Evolutionary conservation across 2,888 invertebrate genomes (phyloP).

Genomic region (Pemphredon lugubris): DNA sequence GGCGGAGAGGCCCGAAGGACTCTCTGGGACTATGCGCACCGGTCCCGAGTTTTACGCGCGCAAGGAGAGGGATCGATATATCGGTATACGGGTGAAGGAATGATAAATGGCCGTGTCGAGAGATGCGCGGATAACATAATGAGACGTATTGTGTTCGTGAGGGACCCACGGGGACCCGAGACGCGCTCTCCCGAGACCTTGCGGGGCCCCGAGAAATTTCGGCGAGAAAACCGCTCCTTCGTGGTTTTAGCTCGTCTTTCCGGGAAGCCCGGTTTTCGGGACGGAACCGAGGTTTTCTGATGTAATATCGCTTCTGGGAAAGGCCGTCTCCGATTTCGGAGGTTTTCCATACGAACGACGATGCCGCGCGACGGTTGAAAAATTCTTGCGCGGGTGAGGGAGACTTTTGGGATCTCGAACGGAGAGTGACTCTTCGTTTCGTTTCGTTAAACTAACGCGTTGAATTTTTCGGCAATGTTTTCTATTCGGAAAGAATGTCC

Average conservation of each 20-base stretch:
- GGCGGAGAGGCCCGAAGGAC: constrained; percentile 14
- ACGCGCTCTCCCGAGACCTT: constrained; percentile 51
- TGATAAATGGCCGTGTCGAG: constrained; percentile 75
- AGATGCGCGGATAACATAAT: constrained; percentile 79
- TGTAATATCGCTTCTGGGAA: constrained; percentile 13
- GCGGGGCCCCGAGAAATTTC: constrained; percentile 47
- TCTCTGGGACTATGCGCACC: constrained; percentile 27
- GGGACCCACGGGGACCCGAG: constrained; percentile 59
- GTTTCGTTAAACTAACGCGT: too few relatives aligned
- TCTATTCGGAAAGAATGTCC: too few relatives aligned
- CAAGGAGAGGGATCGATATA: constrained; percentile 64
- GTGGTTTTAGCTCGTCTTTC: constrained; percentile 36
- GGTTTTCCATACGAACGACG: not conserved
- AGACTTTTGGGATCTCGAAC: too few relatives aligned
- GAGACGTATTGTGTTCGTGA: constrained; percentile 75
- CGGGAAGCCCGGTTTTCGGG: constrained; percentile 47
- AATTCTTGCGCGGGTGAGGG: too few relatives aligned
- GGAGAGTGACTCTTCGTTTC: too few relatives aligned
- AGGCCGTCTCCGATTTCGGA: not conserved
- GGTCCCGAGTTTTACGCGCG: constrained; percentile 52
- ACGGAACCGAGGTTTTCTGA: constrained; percentile 3
- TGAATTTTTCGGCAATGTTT: too few relatives aligned
- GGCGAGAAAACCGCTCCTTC: constrained; percentile 35
- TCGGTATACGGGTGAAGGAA: constrained; percentile 68
- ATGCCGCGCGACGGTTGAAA: not conserved